Conservation (phyloP, 2,888 invertebrate genomes). For the Camptogramma bilineatum region DNA sequence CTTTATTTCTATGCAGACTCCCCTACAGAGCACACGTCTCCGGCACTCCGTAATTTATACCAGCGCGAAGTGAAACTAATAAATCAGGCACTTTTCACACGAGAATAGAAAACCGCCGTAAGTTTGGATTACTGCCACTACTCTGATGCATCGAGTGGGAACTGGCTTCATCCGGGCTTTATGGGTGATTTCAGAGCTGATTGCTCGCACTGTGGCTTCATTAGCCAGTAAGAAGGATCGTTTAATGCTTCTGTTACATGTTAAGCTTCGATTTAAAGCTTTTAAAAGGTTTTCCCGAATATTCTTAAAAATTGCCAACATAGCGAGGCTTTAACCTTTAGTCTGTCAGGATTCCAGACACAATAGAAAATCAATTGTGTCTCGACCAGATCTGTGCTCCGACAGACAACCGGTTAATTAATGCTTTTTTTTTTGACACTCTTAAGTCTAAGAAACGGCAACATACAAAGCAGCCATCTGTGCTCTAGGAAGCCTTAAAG, state of each 20-base stretch:
- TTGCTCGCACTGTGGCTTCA: conserved; percentile 17
- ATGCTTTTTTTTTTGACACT: no score
- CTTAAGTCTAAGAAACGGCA: no score
- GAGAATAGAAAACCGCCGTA: conserved; percentile 38
- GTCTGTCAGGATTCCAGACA: no score
- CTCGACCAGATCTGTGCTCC: no score
- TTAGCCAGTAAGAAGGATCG: conserved; percentile 5
- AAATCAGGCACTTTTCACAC: conserved; percentile 40
- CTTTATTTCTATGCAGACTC: conserved; percentile 20
- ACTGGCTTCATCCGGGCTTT: conserved; percentile 25
- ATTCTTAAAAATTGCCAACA: no score
- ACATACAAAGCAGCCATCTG: no score
- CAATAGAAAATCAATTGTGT: no score
- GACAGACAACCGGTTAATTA: no score
- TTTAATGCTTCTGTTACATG: neutral
- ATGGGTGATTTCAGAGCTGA: conserved; percentile 24
- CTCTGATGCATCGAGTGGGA: conserved; percentile 28
- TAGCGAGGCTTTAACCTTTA: no score
- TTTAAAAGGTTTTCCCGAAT: neutral
- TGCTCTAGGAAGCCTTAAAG: no score
- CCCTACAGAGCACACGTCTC: conserved; percentile 15
- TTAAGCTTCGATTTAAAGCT: neutral
- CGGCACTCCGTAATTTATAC: conserved; percentile 35
- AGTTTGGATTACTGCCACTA: conserved; percentile 37
- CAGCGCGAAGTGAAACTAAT: conserved; percentile 36